phyloP scores from a whole-genome alignment of 2,113 vertebrate genomes.

The Pituophis catenifer region DNA sequence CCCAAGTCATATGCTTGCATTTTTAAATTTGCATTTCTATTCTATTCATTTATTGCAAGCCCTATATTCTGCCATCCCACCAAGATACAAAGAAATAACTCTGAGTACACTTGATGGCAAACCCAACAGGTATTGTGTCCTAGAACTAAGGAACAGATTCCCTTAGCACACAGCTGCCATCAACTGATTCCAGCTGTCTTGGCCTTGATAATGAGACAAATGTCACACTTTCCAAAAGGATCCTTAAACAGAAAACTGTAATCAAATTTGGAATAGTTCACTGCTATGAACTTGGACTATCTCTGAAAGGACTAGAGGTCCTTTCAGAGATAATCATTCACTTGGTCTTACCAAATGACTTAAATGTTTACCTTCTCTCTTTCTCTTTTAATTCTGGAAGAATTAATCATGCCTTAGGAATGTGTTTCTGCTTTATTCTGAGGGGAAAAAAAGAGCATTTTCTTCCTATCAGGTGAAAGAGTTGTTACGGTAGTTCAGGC shows the following conservation, averaged over 20 bases:
- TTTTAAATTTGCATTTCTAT: neutral
- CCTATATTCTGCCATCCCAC: neutral
- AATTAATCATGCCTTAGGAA: neutral
- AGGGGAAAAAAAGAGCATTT: neutral
- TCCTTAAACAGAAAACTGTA: neutral
- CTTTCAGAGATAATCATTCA: conserved; percentile 2
- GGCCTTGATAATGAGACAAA: neutral
- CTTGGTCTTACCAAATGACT: neutral
- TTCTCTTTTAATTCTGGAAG: neutral
- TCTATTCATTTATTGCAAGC: neutral
- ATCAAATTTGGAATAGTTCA: neutral
- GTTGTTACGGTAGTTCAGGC: too few relatives aligned
- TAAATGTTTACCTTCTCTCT: neutral
- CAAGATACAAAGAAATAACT: neutral
- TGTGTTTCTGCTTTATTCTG: neutral
- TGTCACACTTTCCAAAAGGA: neutral
- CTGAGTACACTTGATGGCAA: neutral
- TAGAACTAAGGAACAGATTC: neutral
- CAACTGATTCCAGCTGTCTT: neutral
- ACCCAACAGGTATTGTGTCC: neutral
- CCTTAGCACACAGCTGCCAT: neutral
- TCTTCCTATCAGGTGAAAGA: neutral
- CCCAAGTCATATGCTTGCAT: neutral
- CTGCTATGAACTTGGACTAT: neutral
- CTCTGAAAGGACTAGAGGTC: neutral